Evolutionary conservation across 2,797 vertebrate species (phyloP).

Genomic region (Diglossa cyanea): DNA sequence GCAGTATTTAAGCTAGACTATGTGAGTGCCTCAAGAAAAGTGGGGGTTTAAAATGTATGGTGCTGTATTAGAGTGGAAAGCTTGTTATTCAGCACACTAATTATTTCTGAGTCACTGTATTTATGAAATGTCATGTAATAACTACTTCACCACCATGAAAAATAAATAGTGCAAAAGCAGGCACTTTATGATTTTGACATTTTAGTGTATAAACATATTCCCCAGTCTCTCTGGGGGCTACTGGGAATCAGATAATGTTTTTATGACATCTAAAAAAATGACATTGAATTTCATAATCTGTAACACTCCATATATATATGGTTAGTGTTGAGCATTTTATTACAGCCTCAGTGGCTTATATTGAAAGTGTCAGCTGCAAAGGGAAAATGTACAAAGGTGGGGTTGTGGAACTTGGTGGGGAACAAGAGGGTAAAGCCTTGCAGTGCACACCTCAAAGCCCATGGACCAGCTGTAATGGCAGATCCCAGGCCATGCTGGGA

Average conservation of each 20-base stretch:
- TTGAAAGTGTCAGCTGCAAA: background rate
- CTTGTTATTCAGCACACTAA: slow-evolving; percentile 36
- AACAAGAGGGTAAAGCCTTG: background rate
- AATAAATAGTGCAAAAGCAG: background rate
- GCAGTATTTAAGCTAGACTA: background rate
- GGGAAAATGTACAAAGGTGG: background rate
- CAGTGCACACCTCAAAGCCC: background rate
- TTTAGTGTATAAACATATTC: background rate
- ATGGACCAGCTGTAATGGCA: background rate
- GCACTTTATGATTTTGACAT: background rate
- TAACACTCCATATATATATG: background rate
- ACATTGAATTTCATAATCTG: background rate
- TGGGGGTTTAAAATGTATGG: slow-evolving; percentile 5
- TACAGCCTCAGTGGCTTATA: background rate
- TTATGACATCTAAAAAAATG: slow-evolving; percentile 20
- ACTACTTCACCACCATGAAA: background rate
- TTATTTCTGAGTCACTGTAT: slow-evolving; percentile 37
- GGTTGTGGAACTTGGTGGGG: background rate
- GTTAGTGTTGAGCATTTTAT: background rate
- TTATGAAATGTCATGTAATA: background rate
- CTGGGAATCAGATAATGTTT: slow-evolving; percentile 1
- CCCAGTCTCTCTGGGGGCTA: background rate
- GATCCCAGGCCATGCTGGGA: background rate
- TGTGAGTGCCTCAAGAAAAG: slow-evolving; percentile 15
- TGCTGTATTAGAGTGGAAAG: background rate